Base-by-base conservation (phyloP, 1,140 invertebrate species). In the Caligus rogercresseyi region DNA sequence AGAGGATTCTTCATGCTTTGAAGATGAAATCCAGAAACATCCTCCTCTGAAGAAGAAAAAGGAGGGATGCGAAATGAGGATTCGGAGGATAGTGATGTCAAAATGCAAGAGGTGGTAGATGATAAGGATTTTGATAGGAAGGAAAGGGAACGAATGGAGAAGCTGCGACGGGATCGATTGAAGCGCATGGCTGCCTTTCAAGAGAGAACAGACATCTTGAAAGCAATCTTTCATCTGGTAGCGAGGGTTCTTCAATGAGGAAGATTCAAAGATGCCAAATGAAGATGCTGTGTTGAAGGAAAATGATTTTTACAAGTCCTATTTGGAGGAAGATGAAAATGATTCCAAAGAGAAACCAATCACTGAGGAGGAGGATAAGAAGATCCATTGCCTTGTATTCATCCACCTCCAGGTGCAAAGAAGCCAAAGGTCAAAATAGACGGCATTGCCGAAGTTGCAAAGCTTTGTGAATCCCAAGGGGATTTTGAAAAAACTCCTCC, bases 221-320 rank as follows among this genome's bases (percentile, higher is more conserved):
- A 52, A 57, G 24, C n/a, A 64, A 24, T 25, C 63, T 61, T 52
- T 61, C 26, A 19, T 26, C 64, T 15, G 66, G 54, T 52, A 66
- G 62, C 59, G 66, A 67, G 52, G 63, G 24, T 56, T 23, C 20
- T 56, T 23, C 1, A 43, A 24, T 14, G 57, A 60, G 54, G 63
- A 66, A 56, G 64, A 61, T 43, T n/a, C n/a, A 25, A 55, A 7
- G 62, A 7, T 43, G 31, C 31, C 31, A n/a, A 43, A 64, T 16
- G 63, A 61, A 52, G 21, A 25, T 0, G 15, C 60, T 18, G 64
- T 23, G 15, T 55, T 64, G 53, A 61, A 67, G 52, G 62, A 65
- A 3, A 19, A 56, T 53, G 60, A 63, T 18, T 60, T 60, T 43
- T 60, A 60, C 21, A 14, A 60, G 51, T 60, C 57, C 2, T 60